A percentile compares a stretch with the other conserved stretches of the same genome.
These are phyloP conservation scores for Eupithecia insigniata DNA, from an alignment of 2,888 invertebrate genomes.

Conservation along the genomic window DNA sequence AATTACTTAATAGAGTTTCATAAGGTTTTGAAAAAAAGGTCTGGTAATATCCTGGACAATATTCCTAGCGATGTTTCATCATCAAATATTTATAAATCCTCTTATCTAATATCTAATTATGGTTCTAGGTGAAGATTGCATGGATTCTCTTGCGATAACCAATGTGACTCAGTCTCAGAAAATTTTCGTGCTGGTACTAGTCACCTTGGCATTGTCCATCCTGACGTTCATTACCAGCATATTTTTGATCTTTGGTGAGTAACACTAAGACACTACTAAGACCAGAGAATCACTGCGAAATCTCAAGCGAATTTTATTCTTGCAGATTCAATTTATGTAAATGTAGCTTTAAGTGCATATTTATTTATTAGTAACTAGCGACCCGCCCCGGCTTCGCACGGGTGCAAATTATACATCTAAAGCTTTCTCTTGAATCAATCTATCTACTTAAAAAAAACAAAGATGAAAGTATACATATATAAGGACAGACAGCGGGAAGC, in stretches of 20 bases:
- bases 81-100: too few relatives aligned
- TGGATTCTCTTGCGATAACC: conserved; percentile 28
- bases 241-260: conserved; percentile 54
- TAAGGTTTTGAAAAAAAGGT: too few relatives aligned
- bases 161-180: conserved; percentile 54
- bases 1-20: too few relatives aligned
- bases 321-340: not conserved
- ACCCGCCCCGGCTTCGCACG: too few relatives aligned
- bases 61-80: too few relatives aligned
- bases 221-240: conserved; percentile 51
- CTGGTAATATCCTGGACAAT: too few relatives aligned
- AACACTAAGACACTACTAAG: not conserved
- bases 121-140: conserved; percentile 51
- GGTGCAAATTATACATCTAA: too few relatives aligned
- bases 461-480: too few relatives aligned
- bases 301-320: not conserved
- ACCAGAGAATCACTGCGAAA: not conserved
- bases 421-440: too few relatives aligned
- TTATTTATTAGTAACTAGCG: not conserved
- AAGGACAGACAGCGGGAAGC: too few relatives aligned
- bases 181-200: conserved; percentile 55
- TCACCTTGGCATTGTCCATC: conserved; percentile 53
- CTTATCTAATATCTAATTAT: not conserved
- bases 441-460: too few relatives aligned
- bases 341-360: too few relatives aligned